These are phyloP conservation scores for Pseudopleuronectes americanus DNA, from an alignment of 2,797 vertebrate species.

Conservation along the genomic window DNA sequence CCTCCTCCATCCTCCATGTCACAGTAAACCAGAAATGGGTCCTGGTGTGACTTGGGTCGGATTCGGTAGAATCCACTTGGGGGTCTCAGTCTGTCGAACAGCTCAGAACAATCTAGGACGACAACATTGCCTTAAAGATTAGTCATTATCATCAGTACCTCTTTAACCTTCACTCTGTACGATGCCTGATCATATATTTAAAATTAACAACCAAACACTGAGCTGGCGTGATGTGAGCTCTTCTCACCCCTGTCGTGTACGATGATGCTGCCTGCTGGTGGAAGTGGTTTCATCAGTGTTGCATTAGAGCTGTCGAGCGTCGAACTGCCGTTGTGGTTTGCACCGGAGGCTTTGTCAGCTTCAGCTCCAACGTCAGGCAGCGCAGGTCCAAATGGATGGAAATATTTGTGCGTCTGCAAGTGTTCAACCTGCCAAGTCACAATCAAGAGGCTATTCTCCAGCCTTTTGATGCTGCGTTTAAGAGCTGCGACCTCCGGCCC, in stretches of 20 bases:
- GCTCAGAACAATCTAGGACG: slow-evolving; percentile 86
- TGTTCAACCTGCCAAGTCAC: slow-evolving; percentile 85
- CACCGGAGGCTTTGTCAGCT: neutral
- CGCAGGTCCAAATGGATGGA: slow-evolving; percentile 51
- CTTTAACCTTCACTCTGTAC: too few relatives aligned
- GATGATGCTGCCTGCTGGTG: slow-evolving; percentile 84
- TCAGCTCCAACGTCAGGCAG: slow-evolving; percentile 6
- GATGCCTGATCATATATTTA: too few relatives aligned
- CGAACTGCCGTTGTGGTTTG: slow-evolving; percentile 41
- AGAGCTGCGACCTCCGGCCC: slow-evolving; percentile 80
- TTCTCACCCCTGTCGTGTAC: slow-evolving; percentile 89
- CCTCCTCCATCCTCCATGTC: slow-evolving; percentile 93
- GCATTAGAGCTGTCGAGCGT: slow-evolving; percentile 22
- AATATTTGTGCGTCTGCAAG: slow-evolving; percentile 83
- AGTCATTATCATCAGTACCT: neutral
- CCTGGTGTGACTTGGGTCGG: slow-evolving; percentile 79
- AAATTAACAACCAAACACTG: neutral
- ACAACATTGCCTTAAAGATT: neutral
- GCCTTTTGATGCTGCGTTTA: slow-evolving; percentile 79
- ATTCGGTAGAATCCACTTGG: slow-evolving; percentile 88
- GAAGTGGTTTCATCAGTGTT: slow-evolving; percentile 57
- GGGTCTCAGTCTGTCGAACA: slow-evolving; percentile 83
- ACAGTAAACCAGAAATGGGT: slow-evolving; percentile 90
- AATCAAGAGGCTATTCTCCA: slow-evolving; percentile 84
- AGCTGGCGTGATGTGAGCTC: neutral